Evolutionary conservation across 2,113 vertebrate genomes (phyloP).

Genomic region (Bothrops jararaca): DNA sequence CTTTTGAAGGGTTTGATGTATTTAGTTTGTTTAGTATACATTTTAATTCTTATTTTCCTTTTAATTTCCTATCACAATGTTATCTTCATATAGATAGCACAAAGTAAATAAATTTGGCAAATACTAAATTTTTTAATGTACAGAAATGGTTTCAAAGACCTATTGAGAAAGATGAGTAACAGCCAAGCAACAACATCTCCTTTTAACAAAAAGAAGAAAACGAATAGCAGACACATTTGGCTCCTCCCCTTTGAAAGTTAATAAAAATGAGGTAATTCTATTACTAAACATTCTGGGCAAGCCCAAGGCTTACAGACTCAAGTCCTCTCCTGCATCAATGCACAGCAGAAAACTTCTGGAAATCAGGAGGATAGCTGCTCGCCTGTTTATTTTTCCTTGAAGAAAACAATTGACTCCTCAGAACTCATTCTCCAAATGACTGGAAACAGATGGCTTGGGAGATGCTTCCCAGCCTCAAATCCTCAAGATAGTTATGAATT

Average conservation of each 20-base stretch:
- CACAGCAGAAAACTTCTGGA: conserved; percentile 68
- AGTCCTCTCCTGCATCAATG: conserved; percentile 60
- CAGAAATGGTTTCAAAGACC: neutral
- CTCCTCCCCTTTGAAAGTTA: conserved; percentile 43
- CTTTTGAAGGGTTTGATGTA: neutral
- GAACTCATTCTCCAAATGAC: conserved; percentile 55
- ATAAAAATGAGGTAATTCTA: conserved; percentile 73
- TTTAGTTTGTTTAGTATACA: neutral
- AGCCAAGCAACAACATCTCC: neutral
- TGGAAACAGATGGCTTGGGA: conserved; percentile 55
- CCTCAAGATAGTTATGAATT: conserved; percentile 47
- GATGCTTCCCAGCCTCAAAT: conserved; percentile 50
- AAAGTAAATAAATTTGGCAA: neutral
- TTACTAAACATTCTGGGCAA: conserved; percentile 72
- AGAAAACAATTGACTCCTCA: conserved; percentile 64
- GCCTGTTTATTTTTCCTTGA: conserved; percentile 64
- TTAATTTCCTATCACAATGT: neutral
- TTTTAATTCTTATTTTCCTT: neutral
- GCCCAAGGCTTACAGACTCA: conserved; percentile 46
- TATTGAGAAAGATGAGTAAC: neutral
- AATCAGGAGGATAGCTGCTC: conserved; percentile 56
- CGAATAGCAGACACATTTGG: conserved; percentile 47
- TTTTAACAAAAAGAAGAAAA: conserved; percentile 14
- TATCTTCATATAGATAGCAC: neutral
- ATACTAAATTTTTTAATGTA: neutral